These are phyloP conservation scores for Nesospiza acunhae DNA, from an alignment of 2,113 vertebrate species.

Conservation along the genomic window DNA sequence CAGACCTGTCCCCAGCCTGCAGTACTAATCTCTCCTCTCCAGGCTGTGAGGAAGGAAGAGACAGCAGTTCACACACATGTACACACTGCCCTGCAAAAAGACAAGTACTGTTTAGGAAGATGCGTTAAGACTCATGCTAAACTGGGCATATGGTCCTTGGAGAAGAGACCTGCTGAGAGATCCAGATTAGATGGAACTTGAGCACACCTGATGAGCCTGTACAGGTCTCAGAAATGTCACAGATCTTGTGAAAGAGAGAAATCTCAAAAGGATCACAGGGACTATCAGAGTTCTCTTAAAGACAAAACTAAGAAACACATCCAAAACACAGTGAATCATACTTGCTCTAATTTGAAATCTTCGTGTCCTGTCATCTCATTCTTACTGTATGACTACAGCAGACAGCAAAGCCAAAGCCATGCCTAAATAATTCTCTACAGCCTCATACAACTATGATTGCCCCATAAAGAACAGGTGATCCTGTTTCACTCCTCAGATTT, in stretches of 20 bases:
- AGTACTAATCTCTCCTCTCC: background rate
- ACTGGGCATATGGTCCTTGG: background rate
- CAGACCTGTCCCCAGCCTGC: background rate
- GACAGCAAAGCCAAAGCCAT: background rate
- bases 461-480: background rate
- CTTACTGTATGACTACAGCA: background rate
- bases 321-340: background rate
- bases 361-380: background rate
- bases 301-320: background rate
- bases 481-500: background rate
- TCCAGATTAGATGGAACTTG: background rate
- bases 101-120: background rate
- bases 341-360: background rate
- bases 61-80: background rate
- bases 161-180: background rate
- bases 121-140: background rate
- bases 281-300: background rate
- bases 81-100: background rate
- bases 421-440: background rate
- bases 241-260: background rate
- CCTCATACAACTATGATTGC: background rate
- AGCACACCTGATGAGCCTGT: background rate
- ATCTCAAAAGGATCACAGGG: background rate
- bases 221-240: background rate
- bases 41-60: background rate